A percentile compares a stretch with the other conserved stretches of the same genome.
These are phyloP conservation scores for Colius striatus DNA, from an alignment of 2,113 vertebrate genomes.

Conservation along the genomic window DNA sequence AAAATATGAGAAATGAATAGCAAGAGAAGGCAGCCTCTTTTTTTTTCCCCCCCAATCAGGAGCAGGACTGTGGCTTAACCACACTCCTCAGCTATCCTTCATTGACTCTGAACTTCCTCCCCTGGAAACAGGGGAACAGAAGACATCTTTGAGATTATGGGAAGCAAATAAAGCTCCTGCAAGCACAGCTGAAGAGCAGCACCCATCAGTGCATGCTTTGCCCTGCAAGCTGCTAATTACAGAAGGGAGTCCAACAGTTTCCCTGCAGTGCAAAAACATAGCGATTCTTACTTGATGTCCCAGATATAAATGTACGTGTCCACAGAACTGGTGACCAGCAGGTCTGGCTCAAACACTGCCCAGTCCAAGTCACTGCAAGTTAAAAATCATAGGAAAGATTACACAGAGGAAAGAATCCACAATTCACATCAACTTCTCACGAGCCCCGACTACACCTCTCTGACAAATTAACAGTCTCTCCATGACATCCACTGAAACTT, in stretches of 20 bases:
- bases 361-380: slow-evolving; percentile 93
- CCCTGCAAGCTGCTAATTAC: neutral
- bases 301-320: slow-evolving; percentile 99
- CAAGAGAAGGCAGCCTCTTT: neutral
- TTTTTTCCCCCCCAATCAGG: neutral
- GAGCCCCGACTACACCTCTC: neutral
- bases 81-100: neutral
- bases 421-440: neutral
- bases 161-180: neutral
- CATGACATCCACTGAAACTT: neutral
- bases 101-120: neutral
- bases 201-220: fast-evolving
- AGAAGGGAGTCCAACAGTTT: neutral
- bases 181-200: neutral
- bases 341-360: slow-evolving; percentile 94
- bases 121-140: neutral
- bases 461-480: neutral
- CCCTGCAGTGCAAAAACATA: neutral
- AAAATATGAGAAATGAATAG: neutral
- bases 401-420: neutral
- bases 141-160: neutral
- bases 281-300: slow-evolving; percentile 91
- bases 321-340: slow-evolving; percentile 96
- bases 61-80: neutral
- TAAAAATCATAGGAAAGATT: neutral